phyloP scores from a whole-genome alignment of 2,888 invertebrate species.

The Tineola bisselliella region DNA sequence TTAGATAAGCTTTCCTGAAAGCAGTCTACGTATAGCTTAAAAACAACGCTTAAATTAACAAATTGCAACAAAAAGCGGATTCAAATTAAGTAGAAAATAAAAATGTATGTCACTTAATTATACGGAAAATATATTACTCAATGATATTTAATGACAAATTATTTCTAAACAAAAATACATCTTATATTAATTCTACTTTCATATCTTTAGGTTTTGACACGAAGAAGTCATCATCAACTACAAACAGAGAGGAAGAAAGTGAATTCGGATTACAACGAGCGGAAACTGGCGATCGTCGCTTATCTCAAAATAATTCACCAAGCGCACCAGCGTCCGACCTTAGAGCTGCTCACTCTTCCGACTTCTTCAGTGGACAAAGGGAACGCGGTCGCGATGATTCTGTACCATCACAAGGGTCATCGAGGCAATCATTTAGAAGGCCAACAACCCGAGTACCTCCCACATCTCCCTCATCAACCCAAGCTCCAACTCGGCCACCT shows the following conservation, averaged over 20 bases:
- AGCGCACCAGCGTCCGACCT: conserved; percentile 68
- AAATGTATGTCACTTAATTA: not conserved
- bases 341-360: conserved; percentile 77
- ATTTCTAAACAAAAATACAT: too few relatives aligned
- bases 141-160: too few relatives aligned
- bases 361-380: conserved; percentile 73
- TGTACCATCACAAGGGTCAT: conserved; percentile 21
- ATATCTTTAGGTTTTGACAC: conserved; percentile 68
- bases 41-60: not conserved
- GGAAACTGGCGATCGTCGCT: conserved; percentile 70
- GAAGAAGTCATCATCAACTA: conserved; percentile 62
- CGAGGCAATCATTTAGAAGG: conserved; percentile 23
- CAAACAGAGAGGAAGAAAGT: conserved; percentile 72
- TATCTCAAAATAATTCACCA: conserved; percentile 35
- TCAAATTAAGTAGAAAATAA: not conserved
- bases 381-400: conserved; percentile 57
- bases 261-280: conserved; percentile 78
- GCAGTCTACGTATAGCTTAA: not conserved
- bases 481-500: conserved; percentile 35
- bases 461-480: conserved; percentile 53
- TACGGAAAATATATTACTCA: too few relatives aligned
- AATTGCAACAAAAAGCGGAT: not conserved
- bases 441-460: conserved; percentile 34
- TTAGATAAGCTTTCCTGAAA: conserved; percentile 5
- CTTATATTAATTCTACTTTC: too few relatives aligned